These are phyloP conservation scores for Centropyge bicolor DNA, from an alignment of 2,797 vertebrate species.

Conservation along the genomic window DNA sequence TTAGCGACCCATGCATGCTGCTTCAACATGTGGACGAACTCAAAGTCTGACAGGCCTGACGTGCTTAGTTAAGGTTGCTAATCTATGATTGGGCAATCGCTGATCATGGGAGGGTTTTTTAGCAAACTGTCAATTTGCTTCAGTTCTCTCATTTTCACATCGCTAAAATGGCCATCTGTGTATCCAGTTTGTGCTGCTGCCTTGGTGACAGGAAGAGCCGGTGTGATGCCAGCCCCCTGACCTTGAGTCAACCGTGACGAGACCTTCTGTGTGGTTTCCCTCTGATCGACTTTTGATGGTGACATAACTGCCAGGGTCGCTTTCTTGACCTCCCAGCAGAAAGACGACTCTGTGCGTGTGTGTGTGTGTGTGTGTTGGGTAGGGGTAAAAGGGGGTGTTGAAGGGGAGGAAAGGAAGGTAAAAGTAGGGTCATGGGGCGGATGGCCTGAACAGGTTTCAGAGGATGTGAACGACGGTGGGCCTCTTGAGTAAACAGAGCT, in stretches of 20 bases:
- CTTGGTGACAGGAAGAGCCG: constrained; percentile 31
- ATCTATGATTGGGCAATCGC: not conserved
- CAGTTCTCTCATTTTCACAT: constrained; percentile 36
- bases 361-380: not conserved
- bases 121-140: constrained; percentile 1
- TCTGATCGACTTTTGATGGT: constrained; percentile 39
- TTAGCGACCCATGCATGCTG: not conserved
- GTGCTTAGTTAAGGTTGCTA: not conserved
- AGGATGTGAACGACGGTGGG: constrained; percentile 65
- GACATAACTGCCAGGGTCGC: constrained; percentile 35
- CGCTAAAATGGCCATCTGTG: constrained; percentile 25
- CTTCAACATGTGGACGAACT: not conserved
- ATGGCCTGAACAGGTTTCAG: constrained; percentile 58
- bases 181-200: constrained; percentile 58
- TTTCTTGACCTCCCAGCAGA: constrained; percentile 27
- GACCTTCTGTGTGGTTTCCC: constrained; percentile 28
- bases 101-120: not conserved
- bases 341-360: constrained; percentile 3
- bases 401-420: constrained; percentile 43
- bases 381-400: constrained; percentile 3
- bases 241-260: constrained; percentile 39
- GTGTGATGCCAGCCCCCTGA: constrained; percentile 26
- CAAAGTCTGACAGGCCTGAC: not conserved
- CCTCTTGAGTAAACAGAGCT: constrained; percentile 70
- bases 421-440: constrained; percentile 48